A percentile compares a stretch with the other conserved stretches of the same genome.
These are phyloP conservation scores for Trichomalopsis sarcophagae DNA, from an alignment of 1,140 invertebrate genomes.

Conservation along the genomic window DNA sequence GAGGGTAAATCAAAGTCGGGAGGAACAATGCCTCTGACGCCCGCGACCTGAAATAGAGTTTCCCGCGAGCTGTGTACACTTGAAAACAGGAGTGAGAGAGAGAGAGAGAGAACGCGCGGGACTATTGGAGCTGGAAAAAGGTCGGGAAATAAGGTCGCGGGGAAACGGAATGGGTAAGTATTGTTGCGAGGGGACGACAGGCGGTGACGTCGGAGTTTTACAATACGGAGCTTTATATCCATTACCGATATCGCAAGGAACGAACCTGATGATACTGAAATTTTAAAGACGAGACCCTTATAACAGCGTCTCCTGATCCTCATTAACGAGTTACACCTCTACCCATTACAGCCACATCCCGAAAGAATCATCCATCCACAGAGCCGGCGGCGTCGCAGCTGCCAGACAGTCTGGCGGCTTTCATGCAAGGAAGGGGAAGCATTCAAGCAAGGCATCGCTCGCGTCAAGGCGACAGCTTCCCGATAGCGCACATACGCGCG, in stretches of 20 bases:
- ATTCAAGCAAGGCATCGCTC: not conserved
- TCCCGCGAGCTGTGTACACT: not conserved
- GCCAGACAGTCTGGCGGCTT: not conserved
- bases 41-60: constrained; percentile 31
- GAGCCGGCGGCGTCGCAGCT: not conserved
- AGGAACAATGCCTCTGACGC: not conserved
- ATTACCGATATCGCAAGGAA: no score
- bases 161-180: not conserved
- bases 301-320: no score
- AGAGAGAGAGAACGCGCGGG: not conserved
- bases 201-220: not conserved
- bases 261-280: no score
- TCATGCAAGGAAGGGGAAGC: not conserved
- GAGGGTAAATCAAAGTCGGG: constrained; percentile 36
- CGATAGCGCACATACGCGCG: not conserved
- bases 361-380: no score
- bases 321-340: no score
- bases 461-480: not conserved
- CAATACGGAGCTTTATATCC: not conserved
- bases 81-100: not conserved
- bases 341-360: no score
- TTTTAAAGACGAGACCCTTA: no score
- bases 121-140: not conserved
- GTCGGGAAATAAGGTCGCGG: constrained; percentile 11
- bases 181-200: not conserved